Evolutionary conservation across 2,113 vertebrate species (phyloP).

Genomic region (Oreotragus oreotragus): DNA sequence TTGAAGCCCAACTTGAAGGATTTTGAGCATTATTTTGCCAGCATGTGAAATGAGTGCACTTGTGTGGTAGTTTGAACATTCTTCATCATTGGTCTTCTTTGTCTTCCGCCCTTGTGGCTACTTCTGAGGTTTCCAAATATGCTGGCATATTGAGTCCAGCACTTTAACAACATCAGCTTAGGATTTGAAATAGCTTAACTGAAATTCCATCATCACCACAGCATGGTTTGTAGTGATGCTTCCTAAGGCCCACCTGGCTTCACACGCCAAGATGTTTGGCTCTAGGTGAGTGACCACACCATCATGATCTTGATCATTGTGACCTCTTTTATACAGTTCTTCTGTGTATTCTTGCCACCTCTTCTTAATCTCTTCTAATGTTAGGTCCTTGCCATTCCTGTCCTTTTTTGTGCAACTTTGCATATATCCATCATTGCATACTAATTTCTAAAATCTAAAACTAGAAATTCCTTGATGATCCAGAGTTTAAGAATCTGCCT

Average conservation of each 20-base stretch:
- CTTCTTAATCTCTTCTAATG: not conserved
- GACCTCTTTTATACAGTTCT: not conserved
- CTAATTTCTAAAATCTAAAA: not conserved
- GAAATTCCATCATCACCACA: not conserved
- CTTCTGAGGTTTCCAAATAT: not conserved
- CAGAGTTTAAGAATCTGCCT: not conserved
- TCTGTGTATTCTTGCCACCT: not conserved
- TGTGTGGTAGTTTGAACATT: not conserved
- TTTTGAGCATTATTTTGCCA: not conserved
- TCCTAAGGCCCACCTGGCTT: not conserved
- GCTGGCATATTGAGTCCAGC: not conserved
- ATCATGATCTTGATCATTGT: not conserved
- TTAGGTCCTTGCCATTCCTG: not conserved
- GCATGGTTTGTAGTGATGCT: not conserved
- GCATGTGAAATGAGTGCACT: not conserved
- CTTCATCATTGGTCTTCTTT: not conserved
- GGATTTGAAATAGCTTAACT: not conserved
- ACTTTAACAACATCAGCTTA: not conserved
- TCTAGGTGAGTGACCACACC: not conserved
- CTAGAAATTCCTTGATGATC: not conserved
- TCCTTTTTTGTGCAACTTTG: not conserved
- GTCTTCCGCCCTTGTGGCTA: not conserved
- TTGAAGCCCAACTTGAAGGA: not conserved
- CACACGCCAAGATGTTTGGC: fast-evolving
- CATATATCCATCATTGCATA: not conserved